Base-by-base conservation (phyloP, 2,797 vertebrate genomes). In the Mionectes olivaceus region DNA sequence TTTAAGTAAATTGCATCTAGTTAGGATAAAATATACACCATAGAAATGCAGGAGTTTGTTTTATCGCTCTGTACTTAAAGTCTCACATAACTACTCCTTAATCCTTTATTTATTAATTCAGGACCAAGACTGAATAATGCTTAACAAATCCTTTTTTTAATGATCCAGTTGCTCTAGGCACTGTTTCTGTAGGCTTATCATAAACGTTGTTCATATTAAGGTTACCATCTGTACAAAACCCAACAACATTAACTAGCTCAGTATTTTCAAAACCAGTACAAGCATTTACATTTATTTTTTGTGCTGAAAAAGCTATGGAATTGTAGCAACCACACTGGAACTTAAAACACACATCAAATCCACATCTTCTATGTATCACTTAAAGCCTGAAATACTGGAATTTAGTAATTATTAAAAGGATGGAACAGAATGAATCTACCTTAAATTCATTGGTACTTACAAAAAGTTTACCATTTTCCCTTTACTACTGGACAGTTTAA, bases 1-100 rank as follows among this genome's bases (percentile, higher is more conserved):
- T 97, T 98, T 98, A 97, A 96, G 94, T 94, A 97, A 97, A 97
- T 95, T 97, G 89, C 95, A 96, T 93, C 97, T 97, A 96, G 96
- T 97, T 97, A 96, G 93, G 95, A 85, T 94, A 94, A 95, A 87
- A 93, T 64, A 96, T 60, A 90, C 77, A 69, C 85, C 76, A 85
- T 13, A 94, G 95, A 94, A 92, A 91, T 85, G 90, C 75, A 9
- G 85, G 82, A 93, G 43, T 94, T 95, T 89, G 79, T 85, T 94
- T 95, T 94, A 96, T 83, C 86, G 37, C 74, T 97, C 68, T 68
- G 6, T 57, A 90, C 87, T 82, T 95, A 65, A 95, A 78, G 82
- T 95, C 91, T 96, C 71, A 77, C 79, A 37, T 49, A 83, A 81
- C 46, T 95, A 73, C 82, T 90, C 90, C 81, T 88, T 91, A 96